A percentile compares a stretch with the other conserved stretches of the same genome.
These are phyloP conservation scores for Phortica variegata DNA, from an alignment of 1,140 invertebrate species.

Conservation along the genomic window DNA sequence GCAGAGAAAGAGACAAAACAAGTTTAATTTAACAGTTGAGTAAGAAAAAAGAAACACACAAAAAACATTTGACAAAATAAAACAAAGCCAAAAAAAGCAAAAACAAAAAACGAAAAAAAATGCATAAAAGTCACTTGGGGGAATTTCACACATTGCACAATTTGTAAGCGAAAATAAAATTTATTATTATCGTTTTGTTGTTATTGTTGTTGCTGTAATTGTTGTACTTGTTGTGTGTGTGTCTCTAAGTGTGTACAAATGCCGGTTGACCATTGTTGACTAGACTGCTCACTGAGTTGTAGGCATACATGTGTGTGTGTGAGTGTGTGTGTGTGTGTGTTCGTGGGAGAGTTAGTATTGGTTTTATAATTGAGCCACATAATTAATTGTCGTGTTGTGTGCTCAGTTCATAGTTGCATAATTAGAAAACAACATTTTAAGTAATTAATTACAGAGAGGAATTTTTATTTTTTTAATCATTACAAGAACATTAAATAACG, in stretches of 20 bases:
- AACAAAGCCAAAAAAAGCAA: neutral
- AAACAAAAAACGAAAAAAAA: conserved; percentile 17
- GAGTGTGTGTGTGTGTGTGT: conserved; percentile 21
- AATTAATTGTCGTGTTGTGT: conserved; percentile 55
- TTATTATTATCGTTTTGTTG: conserved; percentile 43
- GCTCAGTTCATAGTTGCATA: conserved; percentile 52
- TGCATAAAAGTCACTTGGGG: conserved; percentile 29
- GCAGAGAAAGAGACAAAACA: no score
- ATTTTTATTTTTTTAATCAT: conserved; percentile 5
- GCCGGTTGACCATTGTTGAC: neutral
- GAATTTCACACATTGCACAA: conserved; percentile 14
- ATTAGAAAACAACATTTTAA: conserved; percentile 52
- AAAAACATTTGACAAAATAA: conserved; percentile 37
- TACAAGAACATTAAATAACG: no score
- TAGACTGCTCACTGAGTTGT: no score
- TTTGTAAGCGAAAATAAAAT: conserved; percentile 41
- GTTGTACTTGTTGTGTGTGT: conserved; percentile 26
- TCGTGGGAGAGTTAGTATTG: conserved; percentile 35
- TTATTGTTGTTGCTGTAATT: conserved; percentile 44
- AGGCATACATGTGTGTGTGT: conserved; percentile 1
- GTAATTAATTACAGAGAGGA: conserved; percentile 42
- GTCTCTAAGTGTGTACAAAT: neutral
- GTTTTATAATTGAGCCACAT: conserved; percentile 52
- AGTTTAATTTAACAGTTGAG: no score
- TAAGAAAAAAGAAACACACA: conserved; percentile 24